Evolutionary conservation across 2,113 vertebrate genomes (phyloP), one percentile per base, ranked within the genome.

Genomic region (Phalacrocorax carbo): DNA sequence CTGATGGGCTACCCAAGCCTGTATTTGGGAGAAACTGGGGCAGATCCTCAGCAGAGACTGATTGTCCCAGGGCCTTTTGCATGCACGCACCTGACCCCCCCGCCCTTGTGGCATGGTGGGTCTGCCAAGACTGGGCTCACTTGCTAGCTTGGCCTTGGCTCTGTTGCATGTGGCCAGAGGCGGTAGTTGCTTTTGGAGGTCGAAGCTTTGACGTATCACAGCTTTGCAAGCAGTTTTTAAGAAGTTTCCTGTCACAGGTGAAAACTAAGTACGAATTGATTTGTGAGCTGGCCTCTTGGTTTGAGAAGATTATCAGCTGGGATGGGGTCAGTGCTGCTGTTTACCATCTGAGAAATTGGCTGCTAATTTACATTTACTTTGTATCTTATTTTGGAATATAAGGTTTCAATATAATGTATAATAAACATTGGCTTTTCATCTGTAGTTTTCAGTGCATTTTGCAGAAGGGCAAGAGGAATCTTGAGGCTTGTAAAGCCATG

Each of bases 111-210:
- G 10, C 25, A 34, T 20, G 14, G 4, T 69, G n/a, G 9, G 10
- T 49, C 61, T 89, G 29, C n/a, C 38, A 42, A 64, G 21, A 42
- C 9, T 29, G 22, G 16, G 6, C 15, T 54, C 0, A 0, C 27
- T 82, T 12, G 1, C 44, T 2, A 2, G 22, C n/a, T 69, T 0
- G 0, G 26, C 40, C 18, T 44, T 2, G 0, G 40, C 20, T 82
- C 27, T 76, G 14, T 55, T 1, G 0, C 29, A n/a, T 71, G 19
- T 11, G 29, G 13, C 17, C 48, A 60, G 51, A 51, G n/a, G 26
- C 4, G 0, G 7, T 42, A 23, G 8, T 20, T 83, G 34, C 32
- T 76, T 93, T 49, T 88, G 38, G 8, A 73, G 25, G 25, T 15
- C 4, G 3, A 90, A 26, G 20, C 51, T 95, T 46, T 84, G 38